Conservation (phyloP, 2,888 invertebrate species). For the Alloplasta piceator region DNA sequence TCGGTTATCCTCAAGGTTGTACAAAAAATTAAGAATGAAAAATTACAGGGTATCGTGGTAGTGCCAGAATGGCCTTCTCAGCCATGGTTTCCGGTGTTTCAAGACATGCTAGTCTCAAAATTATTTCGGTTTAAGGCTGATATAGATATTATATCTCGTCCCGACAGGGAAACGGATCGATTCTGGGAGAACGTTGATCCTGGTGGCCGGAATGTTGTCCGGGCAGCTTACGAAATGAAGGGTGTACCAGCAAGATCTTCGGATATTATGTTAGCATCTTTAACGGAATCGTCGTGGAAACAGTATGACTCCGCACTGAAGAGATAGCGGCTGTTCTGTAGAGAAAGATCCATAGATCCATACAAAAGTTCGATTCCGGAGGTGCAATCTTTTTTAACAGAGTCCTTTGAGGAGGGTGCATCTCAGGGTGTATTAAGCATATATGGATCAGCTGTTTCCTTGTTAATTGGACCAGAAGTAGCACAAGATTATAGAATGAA, state of each 20-base stretch:
- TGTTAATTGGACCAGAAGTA: slow-evolving; percentile 45
- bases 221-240: slow-evolving; percentile 47
- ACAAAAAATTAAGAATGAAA: slow-evolving; percentile 28
- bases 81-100: slow-evolving; percentile 67
- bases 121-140: neutral
- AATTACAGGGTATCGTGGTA: slow-evolving; percentile 49
- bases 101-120: slow-evolving; percentile 26
- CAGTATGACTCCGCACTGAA: slow-evolving; percentile 40
- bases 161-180: slow-evolving; percentile 63
- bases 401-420: slow-evolving; percentile 39
- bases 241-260: slow-evolving; percentile 19
- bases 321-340: slow-evolving; percentile 49
- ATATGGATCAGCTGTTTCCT: slow-evolving; percentile 52
- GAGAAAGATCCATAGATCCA: slow-evolving; percentile 19
- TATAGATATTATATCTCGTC: slow-evolving; percentile 9
- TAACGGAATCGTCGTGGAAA: slow-evolving; percentile 46
- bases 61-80: slow-evolving; percentile 61
- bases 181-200: slow-evolving; percentile 35
- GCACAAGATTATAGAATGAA: slow-evolving; percentile 38
- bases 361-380: slow-evolving; percentile 26
- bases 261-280: slow-evolving; percentile 32
- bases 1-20: slow-evolving; percentile 27
- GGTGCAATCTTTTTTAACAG: slow-evolving; percentile 40
- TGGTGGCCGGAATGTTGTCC: slow-evolving; percentile 68
- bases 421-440: slow-evolving; percentile 44